Percentiles rank a stretch among this genome's conserved stretches.
phyloP scores from a whole-genome alignment of 1,140 invertebrate genomes.

The Drosophila parabipectinata region DNA sequence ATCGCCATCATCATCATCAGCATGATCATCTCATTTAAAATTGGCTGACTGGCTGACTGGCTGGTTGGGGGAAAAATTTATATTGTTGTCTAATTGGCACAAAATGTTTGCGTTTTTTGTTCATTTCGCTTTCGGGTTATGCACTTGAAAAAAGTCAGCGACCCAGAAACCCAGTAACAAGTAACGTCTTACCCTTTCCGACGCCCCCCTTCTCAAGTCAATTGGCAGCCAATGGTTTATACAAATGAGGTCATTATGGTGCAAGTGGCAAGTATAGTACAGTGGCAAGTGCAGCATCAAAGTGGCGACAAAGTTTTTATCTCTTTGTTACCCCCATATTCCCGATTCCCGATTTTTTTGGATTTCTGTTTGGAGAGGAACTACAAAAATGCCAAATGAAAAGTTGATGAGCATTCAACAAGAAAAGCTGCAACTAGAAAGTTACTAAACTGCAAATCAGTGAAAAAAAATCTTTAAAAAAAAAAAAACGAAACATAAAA shows the following conservation, averaged over 20 bases:
- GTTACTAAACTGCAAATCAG: neutral
- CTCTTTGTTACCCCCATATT: constrained; percentile 44
- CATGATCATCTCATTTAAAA: constrained; percentile 15
- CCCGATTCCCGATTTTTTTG: neutral
- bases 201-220: constrained; percentile 1
- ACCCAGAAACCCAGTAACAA: constrained; percentile 65
- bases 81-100: constrained; percentile 63
- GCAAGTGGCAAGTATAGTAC: neutral
- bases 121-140: constrained; percentile 24
- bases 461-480: neutral
- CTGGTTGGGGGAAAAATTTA: constrained; percentile 30
- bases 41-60: neutral
- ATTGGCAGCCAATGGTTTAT: constrained; percentile 69
- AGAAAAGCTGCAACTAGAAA: constrained; percentile 33
- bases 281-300: constrained; percentile 44
- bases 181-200: constrained; percentile 29
- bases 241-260: constrained; percentile 79
- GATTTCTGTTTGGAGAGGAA: neutral
- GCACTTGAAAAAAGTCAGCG: constrained; percentile 56
- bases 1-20: constrained; percentile 18
- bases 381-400: constrained; percentile 66
- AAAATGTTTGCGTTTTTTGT: constrained; percentile 31
- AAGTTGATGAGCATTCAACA: constrained; percentile 77
- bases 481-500: neutral
- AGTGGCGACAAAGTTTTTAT: constrained; percentile 80